A percentile compares a stretch with the other conserved stretches of the same genome.
Evolutionary conservation across 2,797 vertebrate species (phyloP).

Genomic region (Gorsachius magnificus): DNA sequence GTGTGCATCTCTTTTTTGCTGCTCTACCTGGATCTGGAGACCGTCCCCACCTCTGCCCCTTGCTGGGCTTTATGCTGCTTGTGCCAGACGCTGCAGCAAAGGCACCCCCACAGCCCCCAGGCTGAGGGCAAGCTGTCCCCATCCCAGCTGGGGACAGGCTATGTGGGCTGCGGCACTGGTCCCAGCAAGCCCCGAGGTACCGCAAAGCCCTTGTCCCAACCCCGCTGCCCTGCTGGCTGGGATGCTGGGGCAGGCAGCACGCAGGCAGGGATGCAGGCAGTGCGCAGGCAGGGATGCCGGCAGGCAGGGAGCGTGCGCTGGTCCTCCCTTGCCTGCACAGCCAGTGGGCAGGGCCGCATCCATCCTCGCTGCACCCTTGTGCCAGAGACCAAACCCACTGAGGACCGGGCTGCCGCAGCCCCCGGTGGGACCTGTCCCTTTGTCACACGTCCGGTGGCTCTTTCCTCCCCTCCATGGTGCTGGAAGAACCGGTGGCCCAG

Average conservation of each 20-base stretch:
- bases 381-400: neutral
- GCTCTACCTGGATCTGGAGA: neutral
- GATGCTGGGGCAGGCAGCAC: neutral
- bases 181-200: neutral
- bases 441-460: neutral
- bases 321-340: neutral
- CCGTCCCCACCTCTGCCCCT: neutral
- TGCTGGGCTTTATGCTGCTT: neutral
- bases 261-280: neutral
- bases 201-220: neutral
- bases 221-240: neutral
- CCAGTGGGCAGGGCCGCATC: neutral
- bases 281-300: neutral
- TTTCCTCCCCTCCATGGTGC: neutral
- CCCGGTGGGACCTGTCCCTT: fast-evolving
- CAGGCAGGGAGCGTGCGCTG: neutral
- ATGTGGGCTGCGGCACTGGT: neutral
- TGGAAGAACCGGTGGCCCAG: neutral
- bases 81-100: neutral
- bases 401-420: neutral
- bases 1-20: neutral
- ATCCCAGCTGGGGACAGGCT: neutral
- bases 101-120: fast-evolving
- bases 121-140: neutral
- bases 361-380: neutral